A percentile compares a stretch with the other conserved stretches of the same genome.
phyloP scores from a whole-genome alignment of 2,797 vertebrate species.

The Aselliscus stoliczkanus region DNA sequence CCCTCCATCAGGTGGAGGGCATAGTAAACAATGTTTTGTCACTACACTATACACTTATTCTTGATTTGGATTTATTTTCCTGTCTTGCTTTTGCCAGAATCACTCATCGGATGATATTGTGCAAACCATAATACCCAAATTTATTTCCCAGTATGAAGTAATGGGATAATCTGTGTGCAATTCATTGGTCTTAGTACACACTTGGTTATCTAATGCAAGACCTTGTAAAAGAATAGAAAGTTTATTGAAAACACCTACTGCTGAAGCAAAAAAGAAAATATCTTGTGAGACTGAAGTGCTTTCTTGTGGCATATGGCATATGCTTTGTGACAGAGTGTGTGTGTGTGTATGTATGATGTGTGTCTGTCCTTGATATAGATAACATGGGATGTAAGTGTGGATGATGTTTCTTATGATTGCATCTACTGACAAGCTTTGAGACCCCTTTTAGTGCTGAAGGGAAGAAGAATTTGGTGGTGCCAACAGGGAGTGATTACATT shows the following conservation, averaged over 20 bases:
- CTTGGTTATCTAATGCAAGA: not conserved
- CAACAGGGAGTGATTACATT: not conserved
- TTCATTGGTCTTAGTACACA: not conserved
- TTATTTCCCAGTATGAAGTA: not conserved
- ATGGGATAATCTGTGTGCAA: not conserved
- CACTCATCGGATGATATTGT: not conserved
- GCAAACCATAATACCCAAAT: not conserved
- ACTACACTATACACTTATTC: not conserved
- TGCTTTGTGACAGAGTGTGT: not conserved
- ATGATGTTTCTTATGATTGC: not conserved
- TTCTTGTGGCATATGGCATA: not conserved
- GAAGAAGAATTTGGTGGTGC: not conserved
- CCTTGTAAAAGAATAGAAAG: not conserved
- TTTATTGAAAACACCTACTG: not conserved
- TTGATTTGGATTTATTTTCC: not conserved
- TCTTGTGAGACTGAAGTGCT: not conserved
- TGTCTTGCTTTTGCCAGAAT: not conserved
- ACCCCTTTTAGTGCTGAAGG: not conserved
- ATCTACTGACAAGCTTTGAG: not conserved
- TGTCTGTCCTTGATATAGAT: not conserved
- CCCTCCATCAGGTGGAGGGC: not conserved
- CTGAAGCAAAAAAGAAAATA: not conserved
- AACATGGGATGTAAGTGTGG: not conserved
- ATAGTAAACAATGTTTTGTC: not conserved
- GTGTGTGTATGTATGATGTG: not conserved